A percentile compares a stretch with the other conserved stretches of the same genome.
Evolutionary conservation across 1,140 invertebrate species (phyloP).

Genomic region (Muscidifurax raptorellus): DNA sequence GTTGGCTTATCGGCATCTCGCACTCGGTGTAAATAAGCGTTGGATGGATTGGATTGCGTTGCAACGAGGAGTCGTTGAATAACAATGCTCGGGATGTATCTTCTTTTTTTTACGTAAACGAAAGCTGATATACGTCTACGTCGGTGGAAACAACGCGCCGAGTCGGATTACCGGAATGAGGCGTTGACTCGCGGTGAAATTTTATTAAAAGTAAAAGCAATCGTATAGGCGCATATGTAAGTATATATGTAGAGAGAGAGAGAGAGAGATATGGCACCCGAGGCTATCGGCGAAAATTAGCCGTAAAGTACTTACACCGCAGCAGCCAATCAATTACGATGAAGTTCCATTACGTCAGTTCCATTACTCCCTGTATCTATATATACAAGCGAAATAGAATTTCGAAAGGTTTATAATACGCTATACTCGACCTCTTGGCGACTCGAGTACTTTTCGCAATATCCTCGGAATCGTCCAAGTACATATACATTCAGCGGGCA

Average conservation of each 20-base stretch:
- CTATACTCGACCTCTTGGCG: neutral
- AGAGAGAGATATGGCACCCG: neutral
- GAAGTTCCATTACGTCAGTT: neutral
- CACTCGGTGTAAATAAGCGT: neutral
- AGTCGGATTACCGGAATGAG: neutral
- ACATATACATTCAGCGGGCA: neutral
- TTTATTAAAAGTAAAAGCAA: neutral
- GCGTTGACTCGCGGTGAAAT: neutral
- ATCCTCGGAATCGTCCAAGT: neutral
- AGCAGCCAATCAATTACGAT: constrained; percentile 32
- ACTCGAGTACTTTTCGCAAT: neutral
- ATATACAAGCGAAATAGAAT: constrained; percentile 4
- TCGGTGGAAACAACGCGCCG: neutral
- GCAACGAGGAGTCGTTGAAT: neutral
- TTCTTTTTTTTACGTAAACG: no score
- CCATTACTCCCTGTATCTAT: no score
- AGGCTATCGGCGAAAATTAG: constrained; percentile 44
- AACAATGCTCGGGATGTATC: neutral
- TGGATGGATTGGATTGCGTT: neutral
- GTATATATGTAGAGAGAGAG: neutral
- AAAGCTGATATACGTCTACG: no score
- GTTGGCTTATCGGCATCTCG: neutral
- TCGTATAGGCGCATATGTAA: no score
- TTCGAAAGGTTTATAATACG: neutral
- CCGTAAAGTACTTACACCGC: neutral